Base-by-base conservation (phyloP, 1,140 invertebrate species). In the Radopholus similis region DNA sequence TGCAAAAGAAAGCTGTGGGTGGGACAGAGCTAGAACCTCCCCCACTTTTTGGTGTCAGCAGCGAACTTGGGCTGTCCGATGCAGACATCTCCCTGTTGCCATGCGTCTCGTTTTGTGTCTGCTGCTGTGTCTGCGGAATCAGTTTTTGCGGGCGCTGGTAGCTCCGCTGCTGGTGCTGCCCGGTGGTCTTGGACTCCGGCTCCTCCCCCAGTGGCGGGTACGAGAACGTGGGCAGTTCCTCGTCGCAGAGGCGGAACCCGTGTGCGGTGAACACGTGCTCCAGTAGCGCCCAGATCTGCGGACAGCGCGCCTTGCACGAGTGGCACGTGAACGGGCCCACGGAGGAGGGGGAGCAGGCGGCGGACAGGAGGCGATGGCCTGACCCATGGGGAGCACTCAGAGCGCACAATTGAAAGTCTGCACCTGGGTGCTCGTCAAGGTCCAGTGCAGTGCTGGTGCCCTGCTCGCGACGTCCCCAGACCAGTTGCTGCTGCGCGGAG, bases 201-300 rank as follows among this genome's bases (percentile, higher is more conserved):
- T 49, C 51, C 30, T 21, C 64, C 13, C 32, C 28, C 32, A 69
- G 28, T 51, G 40, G 49, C 30, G 72, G 72, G 66, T 60, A 74
- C 6, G 64, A 56, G 54, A 73, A 75, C 4, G 51, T 13, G 2
- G 75, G 74, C 42, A 75, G 51, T 47, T 80, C 65, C 51, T 77
- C 76, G 37, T 80, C 77, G 23, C 64, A 60, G 11, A 81, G 64
- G 44, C 78, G 54, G 11, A 81, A 66, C 4, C 78, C 79, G 66
- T 81, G 79, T 1, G 72, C 68, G 9, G 55, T 49, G 58, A 72
- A 77, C 34, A 79, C 74, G 60, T 81, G 79, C 34, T 81, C 74
- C n/a, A 81, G 55, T 15, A 81, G 66, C 2, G 62, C 66, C 79
- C 80, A 82, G 9, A 81, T 66, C 64, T 81, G 73, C 8, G 64